Evolutionary conservation across 2,113 vertebrate species (phyloP).

Genomic region (Sylvia atricapilla): DNA sequence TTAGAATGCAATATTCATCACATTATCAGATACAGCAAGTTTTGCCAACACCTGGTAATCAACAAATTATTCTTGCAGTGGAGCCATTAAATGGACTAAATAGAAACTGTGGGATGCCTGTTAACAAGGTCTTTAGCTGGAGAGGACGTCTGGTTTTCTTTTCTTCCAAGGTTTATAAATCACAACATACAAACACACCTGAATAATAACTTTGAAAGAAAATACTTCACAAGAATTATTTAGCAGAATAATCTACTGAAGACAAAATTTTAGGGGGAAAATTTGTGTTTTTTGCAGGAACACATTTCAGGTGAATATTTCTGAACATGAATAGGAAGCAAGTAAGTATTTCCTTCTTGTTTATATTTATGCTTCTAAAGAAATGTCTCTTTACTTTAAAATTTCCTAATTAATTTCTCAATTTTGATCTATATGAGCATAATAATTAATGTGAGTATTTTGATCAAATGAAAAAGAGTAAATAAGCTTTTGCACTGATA

Average conservation of each 20-base stretch:
- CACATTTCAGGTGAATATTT: neutral
- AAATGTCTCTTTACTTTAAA: neutral
- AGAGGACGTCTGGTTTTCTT: neutral
- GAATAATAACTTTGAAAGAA: neutral
- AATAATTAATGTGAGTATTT: neutral
- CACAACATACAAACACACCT: neutral
- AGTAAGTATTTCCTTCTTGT: neutral
- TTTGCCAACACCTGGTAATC: conserved; percentile 52
- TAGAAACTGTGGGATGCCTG: conserved; percentile 22
- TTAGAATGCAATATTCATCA: conserved; percentile 48
- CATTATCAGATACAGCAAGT: conserved; percentile 24
- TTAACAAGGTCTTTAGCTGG: conserved; percentile 38
- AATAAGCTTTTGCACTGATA: neutral
- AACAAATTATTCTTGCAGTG: conserved; percentile 44
- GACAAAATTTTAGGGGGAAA: neutral
- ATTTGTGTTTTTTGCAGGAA: fast-evolving
- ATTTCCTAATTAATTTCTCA: neutral
- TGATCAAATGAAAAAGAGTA: neutral
- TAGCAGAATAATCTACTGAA: neutral
- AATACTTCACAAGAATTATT: neutral
- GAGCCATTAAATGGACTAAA: conserved; percentile 50
- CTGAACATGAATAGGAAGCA: neutral
- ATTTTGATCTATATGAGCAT: neutral
- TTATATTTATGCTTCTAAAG: neutral
- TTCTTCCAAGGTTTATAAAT: conserved; percentile 4